phyloP scores from a whole-genome alignment of 2,113 vertebrate species.

The Calyptommatus sinebrachiatus region DNA sequence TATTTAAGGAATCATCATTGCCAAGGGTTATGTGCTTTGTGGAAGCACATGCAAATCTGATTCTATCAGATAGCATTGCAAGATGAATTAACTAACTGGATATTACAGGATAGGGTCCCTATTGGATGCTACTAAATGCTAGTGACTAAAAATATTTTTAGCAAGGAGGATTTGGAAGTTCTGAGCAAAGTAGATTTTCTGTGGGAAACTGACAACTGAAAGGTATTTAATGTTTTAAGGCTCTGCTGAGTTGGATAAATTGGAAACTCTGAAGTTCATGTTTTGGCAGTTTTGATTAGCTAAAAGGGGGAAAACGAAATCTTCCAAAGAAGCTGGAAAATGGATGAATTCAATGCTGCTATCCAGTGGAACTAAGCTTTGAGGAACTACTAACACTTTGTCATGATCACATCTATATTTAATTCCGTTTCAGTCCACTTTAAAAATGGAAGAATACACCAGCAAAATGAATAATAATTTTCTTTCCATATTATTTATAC shows the following conservation, averaged over 20 bases:
- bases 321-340: not conserved
- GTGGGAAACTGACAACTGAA: not conserved
- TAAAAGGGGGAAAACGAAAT: constrained; percentile 1
- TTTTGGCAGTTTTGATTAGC: not conserved
- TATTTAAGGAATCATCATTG: not conserved
- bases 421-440: too few relatives aligned
- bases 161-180: constrained; percentile 12
- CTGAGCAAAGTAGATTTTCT: constrained; percentile 19
- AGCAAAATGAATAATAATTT: too few relatives aligned
- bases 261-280: not conserved
- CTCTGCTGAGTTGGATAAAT: constrained; percentile 3
- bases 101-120: constrained; percentile 25
- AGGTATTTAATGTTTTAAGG: constrained; percentile 27
- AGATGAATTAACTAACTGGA: not conserved
- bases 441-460: too few relatives aligned
- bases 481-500: too few relatives aligned
- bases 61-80: not conserved
- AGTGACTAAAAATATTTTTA: constrained; percentile 17
- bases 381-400: not conserved
- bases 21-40: not conserved
- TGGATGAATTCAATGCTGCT: not conserved
- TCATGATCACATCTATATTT: too few relatives aligned
- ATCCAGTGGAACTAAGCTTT: not conserved
- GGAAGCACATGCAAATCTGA: not conserved
- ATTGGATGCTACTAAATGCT: not conserved